These are phyloP conservation scores for Metopolophium dirhodum DNA, from an alignment of 1,140 invertebrate genomes.

Conservation along the genomic window DNA sequence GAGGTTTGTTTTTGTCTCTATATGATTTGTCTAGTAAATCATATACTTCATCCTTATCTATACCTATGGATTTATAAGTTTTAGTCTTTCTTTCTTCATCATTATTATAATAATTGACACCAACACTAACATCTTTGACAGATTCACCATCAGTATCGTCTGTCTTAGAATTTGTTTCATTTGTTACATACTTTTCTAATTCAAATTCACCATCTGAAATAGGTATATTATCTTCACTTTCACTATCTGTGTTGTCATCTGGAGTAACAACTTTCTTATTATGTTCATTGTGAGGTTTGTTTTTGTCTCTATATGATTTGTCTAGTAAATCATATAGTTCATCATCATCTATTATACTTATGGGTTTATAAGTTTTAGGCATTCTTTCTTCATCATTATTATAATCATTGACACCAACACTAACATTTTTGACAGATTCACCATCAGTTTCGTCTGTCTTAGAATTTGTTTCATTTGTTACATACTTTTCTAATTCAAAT, in stretches of 20 bases:
- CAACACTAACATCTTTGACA: not conserved
- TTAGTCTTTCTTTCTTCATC: not conserved
- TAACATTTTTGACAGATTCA: not conserved
- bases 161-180: not conserved
- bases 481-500: constrained; percentile 46
- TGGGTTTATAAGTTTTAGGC: not conserved
- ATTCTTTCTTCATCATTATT: not conserved
- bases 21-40: constrained; percentile 36
- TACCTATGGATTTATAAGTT: not conserved
- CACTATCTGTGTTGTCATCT: not conserved
- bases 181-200: constrained; percentile 32
- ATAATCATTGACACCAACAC: not conserved
- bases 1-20: constrained; percentile 4
- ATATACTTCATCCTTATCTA: constrained; percentile 40
- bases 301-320: constrained; percentile 33
- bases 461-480: constrained; percentile 14
- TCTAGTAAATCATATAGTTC: constrained; percentile 42
- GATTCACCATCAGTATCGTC: not conserved
- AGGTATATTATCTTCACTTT: constrained; percentile 28
- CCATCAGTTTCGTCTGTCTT: not conserved
- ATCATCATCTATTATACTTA: not conserved
- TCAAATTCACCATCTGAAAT: constrained; percentile 46
- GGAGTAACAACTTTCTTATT: not conserved
- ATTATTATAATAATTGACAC: not conserved
- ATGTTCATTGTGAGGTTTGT: not conserved